Percentiles rank a stretch among this genome's conserved stretches.
phyloP scores from a whole-genome alignment of 2,797 vertebrate genomes.

The Leptatherina wallacei region DNA sequence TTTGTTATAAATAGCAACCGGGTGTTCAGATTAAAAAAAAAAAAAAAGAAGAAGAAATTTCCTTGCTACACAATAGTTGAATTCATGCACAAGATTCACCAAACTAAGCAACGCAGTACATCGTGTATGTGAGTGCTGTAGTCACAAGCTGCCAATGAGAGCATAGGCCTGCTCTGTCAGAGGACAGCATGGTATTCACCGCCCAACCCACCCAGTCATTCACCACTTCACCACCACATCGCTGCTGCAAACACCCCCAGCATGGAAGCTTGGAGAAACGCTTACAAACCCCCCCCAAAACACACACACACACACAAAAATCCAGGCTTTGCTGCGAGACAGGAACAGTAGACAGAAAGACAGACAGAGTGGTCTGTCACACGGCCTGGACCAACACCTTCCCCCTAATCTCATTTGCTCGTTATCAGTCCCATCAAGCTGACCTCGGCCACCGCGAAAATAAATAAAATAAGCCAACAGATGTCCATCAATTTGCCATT shows the following conservation, averaged over 20 bases:
- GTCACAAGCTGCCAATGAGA: constrained; percentile 85
- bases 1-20: constrained; percentile 76
- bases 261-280: constrained; percentile 41
- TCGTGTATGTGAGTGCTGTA: constrained; percentile 59
- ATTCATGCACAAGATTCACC: constrained; percentile 79
- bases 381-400: constrained; percentile 76
- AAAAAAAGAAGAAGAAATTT: constrained; percentile 28
- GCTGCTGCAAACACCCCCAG: constrained; percentile 42
- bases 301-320: neutral
- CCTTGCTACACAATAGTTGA: constrained; percentile 77
- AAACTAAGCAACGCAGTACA: constrained; percentile 65
- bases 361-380: constrained; percentile 57
- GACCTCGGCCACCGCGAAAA: constrained; percentile 68
- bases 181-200: constrained; percentile 79
- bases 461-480: constrained; percentile 76
- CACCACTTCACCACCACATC: constrained; percentile 46
- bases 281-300: constrained; percentile 13
- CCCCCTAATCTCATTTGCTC: constrained; percentile 79
- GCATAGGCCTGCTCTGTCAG: constrained; percentile 78
- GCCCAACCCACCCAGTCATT: constrained; percentile 42
- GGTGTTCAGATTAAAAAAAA: constrained; percentile 74
- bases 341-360: constrained; percentile 17
- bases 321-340: constrained; percentile 49
- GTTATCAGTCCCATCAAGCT: constrained; percentile 75
- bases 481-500: constrained; percentile 75